Percentiles rank a stretch among this genome's conserved stretches.
Evolutionary conservation across 2,797 vertebrate species (phyloP).

Genomic region (Epinephelus malabaricus): DNA sequence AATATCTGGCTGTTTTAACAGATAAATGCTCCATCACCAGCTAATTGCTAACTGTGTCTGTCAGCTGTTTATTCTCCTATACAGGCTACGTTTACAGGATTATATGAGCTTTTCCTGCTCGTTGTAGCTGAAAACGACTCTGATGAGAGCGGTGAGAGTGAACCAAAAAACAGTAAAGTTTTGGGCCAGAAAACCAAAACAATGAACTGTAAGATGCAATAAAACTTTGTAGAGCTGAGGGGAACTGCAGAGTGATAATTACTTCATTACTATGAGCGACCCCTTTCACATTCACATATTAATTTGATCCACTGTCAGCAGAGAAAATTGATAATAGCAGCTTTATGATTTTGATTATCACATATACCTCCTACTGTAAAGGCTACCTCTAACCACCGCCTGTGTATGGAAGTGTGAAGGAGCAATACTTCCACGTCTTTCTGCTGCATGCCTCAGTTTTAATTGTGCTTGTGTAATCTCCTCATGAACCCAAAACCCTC

Average conservation of each 20-base stretch:
- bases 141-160: neutral
- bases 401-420: conserved; percentile 1
- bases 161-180: neutral
- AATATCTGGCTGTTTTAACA: neutral
- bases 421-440: neutral
- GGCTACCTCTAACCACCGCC: neutral
- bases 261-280: rapidly evolving
- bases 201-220: neutral
- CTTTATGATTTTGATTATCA: neutral
- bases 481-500: conserved; percentile 41
- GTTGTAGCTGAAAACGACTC: too few species aligned
- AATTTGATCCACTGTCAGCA: neutral
- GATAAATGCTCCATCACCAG: neutral
- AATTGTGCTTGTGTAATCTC: conserved; percentile 33
- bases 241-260: neutral
- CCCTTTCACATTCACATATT: neutral
- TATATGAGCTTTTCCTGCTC: neutral
- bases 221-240: neutral
- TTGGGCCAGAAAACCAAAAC: neutral
- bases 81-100: neutral
- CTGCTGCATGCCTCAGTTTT: conserved; percentile 22
- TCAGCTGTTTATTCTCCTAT: neutral
- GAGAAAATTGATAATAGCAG: neutral
- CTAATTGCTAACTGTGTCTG: neutral
- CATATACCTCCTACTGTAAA: neutral